Percentiles rank a stretch among this genome's conserved stretches.
Evolutionary conservation across 1,140 invertebrate species (phyloP).

Genomic region (Goniozus legneri): DNA sequence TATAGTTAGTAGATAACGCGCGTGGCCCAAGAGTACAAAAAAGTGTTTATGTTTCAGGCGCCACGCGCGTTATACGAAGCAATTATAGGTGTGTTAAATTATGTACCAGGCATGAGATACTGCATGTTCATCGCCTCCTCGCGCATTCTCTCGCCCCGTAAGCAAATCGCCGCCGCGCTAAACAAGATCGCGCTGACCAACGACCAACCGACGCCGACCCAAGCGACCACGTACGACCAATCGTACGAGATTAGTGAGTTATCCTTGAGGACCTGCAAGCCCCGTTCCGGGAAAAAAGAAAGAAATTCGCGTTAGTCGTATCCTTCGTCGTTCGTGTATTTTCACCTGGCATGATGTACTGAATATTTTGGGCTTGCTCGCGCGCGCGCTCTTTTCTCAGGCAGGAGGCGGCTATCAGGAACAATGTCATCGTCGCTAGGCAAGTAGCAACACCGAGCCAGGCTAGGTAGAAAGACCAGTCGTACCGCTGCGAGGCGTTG

Average conservation of each 20-base stretch:
- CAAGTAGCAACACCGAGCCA: constrained; percentile 77
- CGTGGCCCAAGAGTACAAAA: too few relatives aligned
- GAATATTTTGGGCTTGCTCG: constrained; percentile 73
- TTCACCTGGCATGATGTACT: constrained; percentile 84
- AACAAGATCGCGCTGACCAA: constrained; percentile 86
- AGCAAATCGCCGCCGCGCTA: constrained; percentile 87
- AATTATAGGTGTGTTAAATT: too few relatives aligned
- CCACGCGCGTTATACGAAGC: too few relatives aligned
- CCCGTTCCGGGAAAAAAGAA: constrained; percentile 57
- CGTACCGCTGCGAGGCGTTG: constrained; percentile 67
- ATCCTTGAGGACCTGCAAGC: constrained; percentile 77
- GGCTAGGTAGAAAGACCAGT: constrained; percentile 81
- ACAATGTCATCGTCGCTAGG: constrained; percentile 71
- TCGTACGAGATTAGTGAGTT: constrained; percentile 85
- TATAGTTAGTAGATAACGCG: too few relatives aligned
- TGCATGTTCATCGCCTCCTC: constrained; percentile 96
- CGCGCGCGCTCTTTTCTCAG: constrained; percentile 67
- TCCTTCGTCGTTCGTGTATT: constrained; percentile 32
- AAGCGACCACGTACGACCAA: constrained; percentile 93
- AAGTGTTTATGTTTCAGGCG: too few relatives aligned
- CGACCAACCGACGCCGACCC: constrained; percentile 88
- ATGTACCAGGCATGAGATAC: constrained; percentile 93
- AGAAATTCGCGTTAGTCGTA: constrained; percentile 38
- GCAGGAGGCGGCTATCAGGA: constrained; percentile 76
- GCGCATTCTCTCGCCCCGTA: constrained; percentile 85